Conservation (phyloP, 2,113 vertebrate species). For the Murina feae region DNA sequence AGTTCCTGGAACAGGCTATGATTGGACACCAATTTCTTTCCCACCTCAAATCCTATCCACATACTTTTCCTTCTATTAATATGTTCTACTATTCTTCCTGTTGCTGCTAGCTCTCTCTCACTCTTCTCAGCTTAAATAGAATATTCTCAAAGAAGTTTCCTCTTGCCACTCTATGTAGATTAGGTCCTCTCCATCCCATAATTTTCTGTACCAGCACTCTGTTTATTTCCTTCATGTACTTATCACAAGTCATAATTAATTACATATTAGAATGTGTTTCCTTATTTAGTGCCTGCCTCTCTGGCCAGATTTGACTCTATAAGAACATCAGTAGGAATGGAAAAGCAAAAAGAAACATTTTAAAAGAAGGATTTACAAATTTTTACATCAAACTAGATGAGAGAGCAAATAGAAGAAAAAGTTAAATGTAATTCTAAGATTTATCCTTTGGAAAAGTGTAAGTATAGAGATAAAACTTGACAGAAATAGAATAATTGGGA, state of each 20-base stretch:
- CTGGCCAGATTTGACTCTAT: neutral
- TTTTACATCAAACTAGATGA: constrained; percentile 28
- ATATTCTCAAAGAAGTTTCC: neutral
- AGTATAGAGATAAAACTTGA: neutral
- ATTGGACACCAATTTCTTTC: neutral
- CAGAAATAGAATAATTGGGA: constrained; percentile 13
- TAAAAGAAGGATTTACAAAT: neutral
- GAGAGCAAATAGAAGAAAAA: neutral
- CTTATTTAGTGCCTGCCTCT: neutral
- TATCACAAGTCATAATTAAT: neutral
- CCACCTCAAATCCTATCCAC: neutral
- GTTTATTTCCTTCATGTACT: neutral
- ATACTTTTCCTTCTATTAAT: neutral
- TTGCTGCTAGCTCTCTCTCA: neutral
- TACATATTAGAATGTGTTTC: neutral
- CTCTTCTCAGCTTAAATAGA: neutral
- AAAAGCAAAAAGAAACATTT: constrained; percentile 6
- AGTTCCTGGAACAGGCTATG: neutral
- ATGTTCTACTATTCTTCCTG: neutral
- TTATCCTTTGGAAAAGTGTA: constrained; percentile 20
- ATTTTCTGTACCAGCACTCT: neutral
- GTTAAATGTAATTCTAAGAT: neutral
- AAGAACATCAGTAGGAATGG: neutral
- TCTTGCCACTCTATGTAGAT: neutral
- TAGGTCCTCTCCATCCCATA: neutral